phyloP scores from a whole-genome alignment of 1,140 invertebrate species.

The Drosophila santomea region DNA sequence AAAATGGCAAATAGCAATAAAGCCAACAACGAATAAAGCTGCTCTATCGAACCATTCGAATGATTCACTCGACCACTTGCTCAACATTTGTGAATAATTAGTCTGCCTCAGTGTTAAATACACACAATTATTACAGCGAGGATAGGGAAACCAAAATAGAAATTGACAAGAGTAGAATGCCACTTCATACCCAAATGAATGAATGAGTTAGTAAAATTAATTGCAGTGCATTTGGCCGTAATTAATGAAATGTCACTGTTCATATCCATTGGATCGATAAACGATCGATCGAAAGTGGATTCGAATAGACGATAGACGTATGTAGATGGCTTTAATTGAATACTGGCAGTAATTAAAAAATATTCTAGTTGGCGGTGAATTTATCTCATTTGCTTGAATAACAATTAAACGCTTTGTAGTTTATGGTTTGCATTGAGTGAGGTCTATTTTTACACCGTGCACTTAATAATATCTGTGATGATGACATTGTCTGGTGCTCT shows the following conservation, averaged over 20 bases:
- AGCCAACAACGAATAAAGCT: constrained; percentile 16
- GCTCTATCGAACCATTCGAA: constrained; percentile 33
- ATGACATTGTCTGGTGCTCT: constrained; percentile 45
- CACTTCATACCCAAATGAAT: too few relatives aligned
- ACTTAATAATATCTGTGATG: constrained; percentile 25
- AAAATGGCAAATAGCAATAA: constrained; percentile 37
- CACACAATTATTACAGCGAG: not conserved
- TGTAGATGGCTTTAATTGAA: constrained; percentile 36
- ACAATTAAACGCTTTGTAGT: constrained; percentile 43
- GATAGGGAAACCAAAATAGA: too few relatives aligned
- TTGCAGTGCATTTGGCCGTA: constrained; percentile 17
- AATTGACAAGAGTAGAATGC: too few relatives aligned
- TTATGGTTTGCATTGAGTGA: constrained; percentile 32
- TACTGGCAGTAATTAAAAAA: constrained; percentile 25
- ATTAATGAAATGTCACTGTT: constrained; percentile 63
- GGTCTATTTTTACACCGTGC: constrained; percentile 37
- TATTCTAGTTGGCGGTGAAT: constrained; percentile 25
- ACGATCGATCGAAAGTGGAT: constrained; percentile 7
- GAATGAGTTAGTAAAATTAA: too few relatives aligned
- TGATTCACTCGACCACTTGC: constrained; percentile 22
- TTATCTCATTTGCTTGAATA: constrained; percentile 30
- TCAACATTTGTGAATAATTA: constrained; percentile 1
- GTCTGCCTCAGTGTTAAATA: not conserved
- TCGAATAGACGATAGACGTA: constrained; percentile 1
- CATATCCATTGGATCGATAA: constrained; percentile 44